Evolutionary conservation across 2,888 invertebrate species (phyloP), one percentile per base, ranked within the genome.

Genomic region (Gastracanthus pulcherrimus): DNA sequence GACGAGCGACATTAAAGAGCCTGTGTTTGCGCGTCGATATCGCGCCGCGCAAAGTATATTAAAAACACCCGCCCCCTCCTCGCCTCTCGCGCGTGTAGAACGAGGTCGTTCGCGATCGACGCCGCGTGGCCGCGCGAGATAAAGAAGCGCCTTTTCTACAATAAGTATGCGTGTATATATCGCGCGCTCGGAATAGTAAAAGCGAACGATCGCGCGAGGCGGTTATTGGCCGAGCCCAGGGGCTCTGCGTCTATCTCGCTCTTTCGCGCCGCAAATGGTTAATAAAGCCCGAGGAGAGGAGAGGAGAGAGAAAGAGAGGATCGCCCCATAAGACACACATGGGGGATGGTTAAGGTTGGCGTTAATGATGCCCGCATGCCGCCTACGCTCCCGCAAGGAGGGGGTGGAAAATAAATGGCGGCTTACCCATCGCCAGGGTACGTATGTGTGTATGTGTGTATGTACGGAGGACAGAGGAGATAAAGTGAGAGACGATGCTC

Each of bases 341-440:
- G 85, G 84, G 86, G 86, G 86, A 84, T 83, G 87, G 87, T 87
- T 88, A 88, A 89, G 87, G 89, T 85, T 85, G 86, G 88, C 89
- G 89, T 90, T 90, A 90, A 90, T 90, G 89, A 88, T 87, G 87
- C 90, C 89, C 88, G 82, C 79, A 76, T 80, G 76, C 69, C 13
- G 29, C 26, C 23, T 29, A 19, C 38, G 19, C 58, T 36, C 64
- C 38, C 58, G 38, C 9, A n/a, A 26, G 67, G 2, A 11, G 70
- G 70, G 75, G 69, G 51, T 19, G 84, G 83, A 85, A 88, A 88
- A 89, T 88, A 88, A 88, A 90, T 89, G 87, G 87, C 82, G 81
- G 84, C 84, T 80, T 76, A 60, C 78, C 64, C n/a, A n/a, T n/a
- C n/a, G n/a, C n/a, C n/a, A n/a, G n/a, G n/a, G n/a, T n/a, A n/a